These are phyloP conservation scores for Macrophya annulata DNA, from an alignment of 2,888 invertebrate genomes.

Conservation along the genomic window DNA sequence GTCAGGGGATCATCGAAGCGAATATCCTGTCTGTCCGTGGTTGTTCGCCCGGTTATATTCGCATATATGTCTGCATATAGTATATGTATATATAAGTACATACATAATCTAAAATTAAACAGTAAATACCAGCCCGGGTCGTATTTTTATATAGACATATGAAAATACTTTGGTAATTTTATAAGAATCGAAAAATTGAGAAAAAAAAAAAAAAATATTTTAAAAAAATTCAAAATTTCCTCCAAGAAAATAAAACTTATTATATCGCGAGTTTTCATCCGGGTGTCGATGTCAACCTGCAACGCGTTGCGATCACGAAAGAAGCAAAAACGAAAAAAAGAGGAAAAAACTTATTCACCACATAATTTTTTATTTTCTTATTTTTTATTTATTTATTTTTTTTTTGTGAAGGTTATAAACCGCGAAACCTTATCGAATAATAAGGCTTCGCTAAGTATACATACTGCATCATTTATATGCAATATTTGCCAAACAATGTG, in stretches of 20 bases:
- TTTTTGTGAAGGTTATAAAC: background rate
- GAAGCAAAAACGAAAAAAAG: background rate
- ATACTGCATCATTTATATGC: too few relatives aligned
- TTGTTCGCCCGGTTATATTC: constrained; percentile 1
- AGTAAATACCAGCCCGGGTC: too few relatives aligned
- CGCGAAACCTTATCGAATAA: background rate
- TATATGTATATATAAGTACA: constrained; percentile 2
- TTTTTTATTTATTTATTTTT: background rate
- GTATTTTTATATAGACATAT: too few relatives aligned
- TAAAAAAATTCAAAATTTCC: background rate
- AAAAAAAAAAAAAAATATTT: background rate
- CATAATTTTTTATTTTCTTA: background rate
- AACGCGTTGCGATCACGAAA: background rate
- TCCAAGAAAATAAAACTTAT: background rate
- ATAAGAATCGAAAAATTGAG: too few relatives aligned
- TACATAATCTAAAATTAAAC: too few relatives aligned
- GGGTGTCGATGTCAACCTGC: background rate
- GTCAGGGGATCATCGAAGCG: constrained; percentile 62
- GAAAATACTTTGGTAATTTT: too few relatives aligned
- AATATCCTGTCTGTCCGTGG: constrained; percentile 62
- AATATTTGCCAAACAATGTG: too few relatives aligned
- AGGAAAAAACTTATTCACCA: background rate
- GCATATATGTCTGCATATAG: constrained; percentile 16
- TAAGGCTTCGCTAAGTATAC: background rate
- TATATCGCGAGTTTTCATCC: background rate